Conservation (phyloP, 2,797 vertebrate genomes). For the Leptatherina wallacei region DNA sequence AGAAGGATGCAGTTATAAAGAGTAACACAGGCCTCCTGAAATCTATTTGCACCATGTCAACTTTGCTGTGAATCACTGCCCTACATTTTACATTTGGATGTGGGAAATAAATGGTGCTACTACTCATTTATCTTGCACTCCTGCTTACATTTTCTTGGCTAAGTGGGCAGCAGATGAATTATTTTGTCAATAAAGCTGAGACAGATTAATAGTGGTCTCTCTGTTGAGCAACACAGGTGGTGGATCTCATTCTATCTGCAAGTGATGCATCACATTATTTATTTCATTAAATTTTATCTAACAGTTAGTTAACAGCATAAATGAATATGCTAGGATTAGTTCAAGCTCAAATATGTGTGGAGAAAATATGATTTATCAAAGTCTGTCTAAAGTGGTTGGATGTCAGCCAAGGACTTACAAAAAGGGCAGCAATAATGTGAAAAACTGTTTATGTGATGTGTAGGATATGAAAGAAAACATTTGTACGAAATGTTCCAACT, state of each 20-base stretch:
- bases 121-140: slow-evolving; percentile 24
- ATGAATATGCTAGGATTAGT: background rate
- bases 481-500: background rate
- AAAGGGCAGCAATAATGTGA: background rate
- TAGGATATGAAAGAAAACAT: too few species aligned
- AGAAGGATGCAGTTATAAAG: slow-evolving; percentile 28
- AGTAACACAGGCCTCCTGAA: slow-evolving; percentile 22
- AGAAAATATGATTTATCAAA: background rate
- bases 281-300: background rate
- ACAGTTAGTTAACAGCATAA: background rate
- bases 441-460: background rate
- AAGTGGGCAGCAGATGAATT: slow-evolving; percentile 52
- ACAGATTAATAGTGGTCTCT: slow-evolving; percentile 33
- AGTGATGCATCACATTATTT: slow-evolving; percentile 4
- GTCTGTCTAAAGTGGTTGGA: background rate
- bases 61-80: slow-evolving; percentile 43
- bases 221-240: slow-evolving; percentile 30
- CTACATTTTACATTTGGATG: slow-evolving; percentile 45
- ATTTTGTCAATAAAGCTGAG: slow-evolving; percentile 56
- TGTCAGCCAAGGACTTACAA: background rate
- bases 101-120: slow-evolving; percentile 34
- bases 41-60: slow-evolving; percentile 49
- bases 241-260: slow-evolving; percentile 15
- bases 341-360: background rate
- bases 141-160: slow-evolving; percentile 47